A percentile compares a stretch with the other conserved stretches of the same genome.
Conservation (phyloP, 2,888 invertebrate genomes). For the Lochmaea crataegi region DNA sequence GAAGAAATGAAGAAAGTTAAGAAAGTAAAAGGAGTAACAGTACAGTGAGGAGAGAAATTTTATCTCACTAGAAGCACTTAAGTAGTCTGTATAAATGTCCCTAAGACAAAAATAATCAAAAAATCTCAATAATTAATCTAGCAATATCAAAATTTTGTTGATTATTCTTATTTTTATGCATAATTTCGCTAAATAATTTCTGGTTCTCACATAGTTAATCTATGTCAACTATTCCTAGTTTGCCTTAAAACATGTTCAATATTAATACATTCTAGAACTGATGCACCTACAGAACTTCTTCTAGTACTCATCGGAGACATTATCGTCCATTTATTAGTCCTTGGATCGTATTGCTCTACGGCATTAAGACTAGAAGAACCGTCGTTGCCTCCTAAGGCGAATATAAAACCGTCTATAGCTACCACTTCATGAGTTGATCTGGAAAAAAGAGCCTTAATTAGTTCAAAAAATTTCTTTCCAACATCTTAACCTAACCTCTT, state of each 20-base stretch:
- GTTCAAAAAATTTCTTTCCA: no score
- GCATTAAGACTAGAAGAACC: constrained; percentile 77
- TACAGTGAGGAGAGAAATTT: no score
- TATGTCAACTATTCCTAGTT: constrained; percentile 52
- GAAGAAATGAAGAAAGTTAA: no score
- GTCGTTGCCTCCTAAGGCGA: constrained; percentile 77
- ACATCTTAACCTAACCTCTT: no score
- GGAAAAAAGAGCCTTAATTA: constrained; percentile 38
- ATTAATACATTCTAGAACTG: constrained; percentile 74
- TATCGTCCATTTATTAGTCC: constrained; percentile 74
- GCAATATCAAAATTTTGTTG: neutral
- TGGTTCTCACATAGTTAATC: constrained; percentile 34
- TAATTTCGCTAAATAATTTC: neutral
- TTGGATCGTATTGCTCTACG: constrained; percentile 75
- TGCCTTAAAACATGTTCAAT: constrained; percentile 63
- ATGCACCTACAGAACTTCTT: constrained; percentile 75
- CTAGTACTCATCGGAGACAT: constrained; percentile 75
- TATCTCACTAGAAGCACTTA: no score
- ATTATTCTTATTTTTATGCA: neutral
- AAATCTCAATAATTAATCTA: neutral
- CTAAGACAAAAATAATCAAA: neutral
- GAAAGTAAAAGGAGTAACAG: no score
- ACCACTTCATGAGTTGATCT: constrained; percentile 79
- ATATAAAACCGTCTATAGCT: constrained; percentile 72
- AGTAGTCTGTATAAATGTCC: neutral